A percentile compares a stretch with the other conserved stretches of the same genome.
phyloP scores from a whole-genome alignment of 2,113 vertebrate species.

The Oryctolagus cuniculus region DNA sequence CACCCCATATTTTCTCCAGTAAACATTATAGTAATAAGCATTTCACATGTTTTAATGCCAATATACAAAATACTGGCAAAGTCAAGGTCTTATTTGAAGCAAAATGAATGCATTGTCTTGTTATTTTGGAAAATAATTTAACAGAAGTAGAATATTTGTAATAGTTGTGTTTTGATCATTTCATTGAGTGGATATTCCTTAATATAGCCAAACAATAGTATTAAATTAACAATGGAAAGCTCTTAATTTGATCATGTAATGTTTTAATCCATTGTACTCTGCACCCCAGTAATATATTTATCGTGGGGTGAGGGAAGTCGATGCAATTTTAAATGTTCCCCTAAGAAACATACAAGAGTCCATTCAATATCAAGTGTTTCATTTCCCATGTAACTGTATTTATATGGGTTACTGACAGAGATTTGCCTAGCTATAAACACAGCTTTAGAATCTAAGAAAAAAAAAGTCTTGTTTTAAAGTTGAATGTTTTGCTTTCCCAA shows the following conservation, averaged over 20 bases:
- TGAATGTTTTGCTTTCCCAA: neutral
- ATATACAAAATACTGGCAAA: neutral
- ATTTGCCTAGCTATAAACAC: neutral
- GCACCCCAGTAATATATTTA: neutral
- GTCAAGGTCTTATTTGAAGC: neutral
- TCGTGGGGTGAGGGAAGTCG: neutral
- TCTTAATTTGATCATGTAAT: neutral
- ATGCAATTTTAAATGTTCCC: neutral
- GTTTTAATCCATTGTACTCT: neutral
- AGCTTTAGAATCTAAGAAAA: neutral
- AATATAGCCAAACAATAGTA: neutral
- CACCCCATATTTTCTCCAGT: neutral
- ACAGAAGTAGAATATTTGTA: neutral
- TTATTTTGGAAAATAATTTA: neutral
- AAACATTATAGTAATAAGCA: slow-evolving; percentile 5
- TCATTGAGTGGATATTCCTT: neutral
- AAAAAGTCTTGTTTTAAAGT: neutral
- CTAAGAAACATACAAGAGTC: neutral
- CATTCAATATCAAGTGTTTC: neutral
- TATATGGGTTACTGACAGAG: neutral
- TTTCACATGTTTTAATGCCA: neutral
- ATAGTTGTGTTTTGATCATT: neutral
- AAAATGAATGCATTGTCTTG: neutral
- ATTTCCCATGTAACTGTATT: neutral
- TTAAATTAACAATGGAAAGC: neutral